Evolutionary conservation across 2,888 invertebrate genomes (phyloP), one percentile per base, ranked within the genome.

Genomic region (Nemoura dubitans): DNA sequence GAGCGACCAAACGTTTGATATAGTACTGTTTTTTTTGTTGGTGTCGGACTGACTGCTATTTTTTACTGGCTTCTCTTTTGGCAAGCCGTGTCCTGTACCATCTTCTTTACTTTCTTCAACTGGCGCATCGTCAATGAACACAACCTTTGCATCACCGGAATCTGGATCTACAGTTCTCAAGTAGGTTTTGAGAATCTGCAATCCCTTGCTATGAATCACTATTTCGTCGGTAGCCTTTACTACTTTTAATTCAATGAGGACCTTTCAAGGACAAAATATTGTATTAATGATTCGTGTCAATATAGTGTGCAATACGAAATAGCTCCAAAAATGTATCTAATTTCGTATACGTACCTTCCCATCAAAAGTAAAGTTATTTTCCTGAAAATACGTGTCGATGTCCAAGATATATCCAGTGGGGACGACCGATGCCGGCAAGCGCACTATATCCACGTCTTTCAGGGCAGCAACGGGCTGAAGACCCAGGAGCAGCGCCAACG

Each of bases 281-380:
- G n/a, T 30, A 28, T 14, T 59, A 36, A n/a, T 36, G 5, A 6
- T 36, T 36, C 5, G 10, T 36, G 36, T 36, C 36, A 36, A 6
- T 36, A 10, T 36, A 36, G 36, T 36, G 36, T 36, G n/a, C n/a
- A n/a, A n/a, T n/a, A n/a, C n/a, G n/a, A n/a, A n/a, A n/a, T n/a
- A n/a, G n/a, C n/a, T n/a, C n/a, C n/a, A n/a, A n/a, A n/a, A n/a
- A n/a, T n/a, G n/a, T n/a, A n/a, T n/a, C n/a, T n/a, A n/a, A n/a
- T n/a, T n/a, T n/a, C n/a, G n/a, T n/a, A n/a, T n/a, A 36, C 85
- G 42, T 76, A 89, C 89, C 87, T 88, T 87, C 29, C 90, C 89
- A 21, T 88, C 83, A 82, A 89, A 89, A 43, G 87, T 89, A 86
- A 89, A 89, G 76, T 87, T 87, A 43, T 88, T 86, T 0, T 87